Evolutionary conservation across 2,888 invertebrate genomes (phyloP), one percentile per base, ranked within the genome.

Genomic region (Ophioninae sp.): DNA sequence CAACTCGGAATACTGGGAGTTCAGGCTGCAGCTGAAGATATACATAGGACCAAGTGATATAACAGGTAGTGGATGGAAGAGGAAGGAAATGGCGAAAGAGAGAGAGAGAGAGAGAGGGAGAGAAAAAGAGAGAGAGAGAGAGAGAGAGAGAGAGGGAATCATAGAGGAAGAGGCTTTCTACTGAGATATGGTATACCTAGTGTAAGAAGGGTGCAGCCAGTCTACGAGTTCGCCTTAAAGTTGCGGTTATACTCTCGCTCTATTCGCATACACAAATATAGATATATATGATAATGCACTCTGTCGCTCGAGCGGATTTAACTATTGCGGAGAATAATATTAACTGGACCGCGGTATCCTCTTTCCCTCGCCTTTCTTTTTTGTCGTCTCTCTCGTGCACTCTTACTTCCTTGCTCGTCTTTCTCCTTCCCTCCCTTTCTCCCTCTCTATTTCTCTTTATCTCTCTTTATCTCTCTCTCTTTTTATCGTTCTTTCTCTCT

Each of bases 281-380:
- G 39, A 65, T 58, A 23, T 56, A 75, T 75, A 67, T 67, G 58
- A 58, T 65, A 72, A 51, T 72, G 75, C 63, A 71, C 75, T 72
- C 44, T 64, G 61, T 71, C 17, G 61, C 79, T 65, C 58, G 51
- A 7, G 72, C 20, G 59, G 22, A 75, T 59, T 67, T 65, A 72
- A 76, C 81, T 71, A 65, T 69, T 67, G 71, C 65, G 79, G 71
- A 69, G 79, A 84, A 84, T 84, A 84, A 79, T 81, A 81, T 81
- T 81, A 84, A 84, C 84, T 81, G 84, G 84, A 81, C 84, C 81
- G 69, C 75, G 67, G 74, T 75, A 79, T 65, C 74, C 44, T 73
- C 69, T 39, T 61, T 72, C 58, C 8, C 23, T 51, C 37, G 13
- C 56, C 58, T 51, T 72, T 39, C 56, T 23, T 41, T 22, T 30